phyloP scores from a whole-genome alignment of 2,113 vertebrate species.

The Pseudopipra pipra region DNA sequence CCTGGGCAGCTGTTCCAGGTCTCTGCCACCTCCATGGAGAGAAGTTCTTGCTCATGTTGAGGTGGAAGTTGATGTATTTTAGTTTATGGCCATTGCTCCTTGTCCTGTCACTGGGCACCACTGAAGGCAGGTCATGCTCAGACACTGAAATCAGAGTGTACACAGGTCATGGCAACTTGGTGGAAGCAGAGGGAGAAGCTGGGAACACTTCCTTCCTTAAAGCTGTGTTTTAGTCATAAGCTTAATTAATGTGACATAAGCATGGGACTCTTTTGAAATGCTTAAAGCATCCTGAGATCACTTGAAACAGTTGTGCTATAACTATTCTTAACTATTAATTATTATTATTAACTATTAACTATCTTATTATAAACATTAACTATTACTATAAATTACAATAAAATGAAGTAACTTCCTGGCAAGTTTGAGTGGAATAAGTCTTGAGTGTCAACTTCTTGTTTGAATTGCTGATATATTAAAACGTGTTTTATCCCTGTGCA shows the following conservation, averaged over 20 bases:
- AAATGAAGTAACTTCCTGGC: not conserved
- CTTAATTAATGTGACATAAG: not conserved
- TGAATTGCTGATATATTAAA: not conserved
- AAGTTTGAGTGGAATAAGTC: not conserved
- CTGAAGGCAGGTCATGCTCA: not conserved
- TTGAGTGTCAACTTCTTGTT: not conserved
- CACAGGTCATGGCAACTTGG: fast-evolving
- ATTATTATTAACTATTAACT: too few relatives aligned
- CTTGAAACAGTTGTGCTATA: not conserved
- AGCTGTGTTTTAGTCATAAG: not conserved
- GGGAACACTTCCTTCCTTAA: not conserved
- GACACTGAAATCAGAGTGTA: not conserved
- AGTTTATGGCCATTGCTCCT: not conserved
- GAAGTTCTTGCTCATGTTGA: not conserved
- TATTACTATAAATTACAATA: not conserved
- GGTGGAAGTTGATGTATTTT: not conserved
- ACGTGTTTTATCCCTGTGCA: not conserved
- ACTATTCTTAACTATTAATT: too few relatives aligned
- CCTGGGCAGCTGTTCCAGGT: not conserved
- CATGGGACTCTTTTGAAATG: not conserved
- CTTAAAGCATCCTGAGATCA: not conserved
- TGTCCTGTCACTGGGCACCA: not conserved
- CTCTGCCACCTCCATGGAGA: not conserved
- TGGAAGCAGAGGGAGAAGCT: not conserved
- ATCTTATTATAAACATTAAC: not conserved